phyloP scores from a whole-genome alignment of 2,888 invertebrate species.

The Osedax frankpressi region DNA sequence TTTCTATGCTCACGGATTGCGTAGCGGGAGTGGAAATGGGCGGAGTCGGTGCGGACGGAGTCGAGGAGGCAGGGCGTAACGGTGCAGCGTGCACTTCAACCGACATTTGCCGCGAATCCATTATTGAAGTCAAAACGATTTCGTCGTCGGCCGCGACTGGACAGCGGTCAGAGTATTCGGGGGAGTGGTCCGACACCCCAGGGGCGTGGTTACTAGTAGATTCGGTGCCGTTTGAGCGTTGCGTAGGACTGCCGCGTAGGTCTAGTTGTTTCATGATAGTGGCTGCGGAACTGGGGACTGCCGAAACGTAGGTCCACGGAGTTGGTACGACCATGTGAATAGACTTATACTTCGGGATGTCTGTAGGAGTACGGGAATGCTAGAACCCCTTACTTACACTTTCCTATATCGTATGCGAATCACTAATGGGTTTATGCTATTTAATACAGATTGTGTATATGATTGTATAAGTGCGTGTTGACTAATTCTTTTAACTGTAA shows the following conservation, averaged over 20 bases:
- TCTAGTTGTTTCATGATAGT: not conserved
- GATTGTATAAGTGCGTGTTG: no score
- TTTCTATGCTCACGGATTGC: not conserved
- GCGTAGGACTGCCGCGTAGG: not conserved
- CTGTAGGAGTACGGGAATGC: no score
- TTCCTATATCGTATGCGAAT: no score
- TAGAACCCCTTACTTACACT: no score
- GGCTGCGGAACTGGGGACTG: not conserved
- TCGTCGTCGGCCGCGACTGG: not conserved
- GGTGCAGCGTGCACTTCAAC: not conserved
- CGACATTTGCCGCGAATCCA: not conserved
- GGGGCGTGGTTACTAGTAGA: not conserved
- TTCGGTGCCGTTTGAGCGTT: not conserved
- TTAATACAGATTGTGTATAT: no score
- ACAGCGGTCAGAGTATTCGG: not conserved
- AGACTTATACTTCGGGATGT: not conserved
- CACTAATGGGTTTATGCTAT: no score
- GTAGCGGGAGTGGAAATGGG: not conserved
- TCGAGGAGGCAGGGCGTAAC: not conserved
- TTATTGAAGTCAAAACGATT: not conserved
- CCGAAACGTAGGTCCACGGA: not conserved
- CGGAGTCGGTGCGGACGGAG: not conserved
- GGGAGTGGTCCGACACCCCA: not conserved
- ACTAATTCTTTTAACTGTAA: no score
- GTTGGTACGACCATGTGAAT: not conserved